phyloP scores from a whole-genome alignment of 2,888 invertebrate genomes.

The Lasius platythorax region DNA sequence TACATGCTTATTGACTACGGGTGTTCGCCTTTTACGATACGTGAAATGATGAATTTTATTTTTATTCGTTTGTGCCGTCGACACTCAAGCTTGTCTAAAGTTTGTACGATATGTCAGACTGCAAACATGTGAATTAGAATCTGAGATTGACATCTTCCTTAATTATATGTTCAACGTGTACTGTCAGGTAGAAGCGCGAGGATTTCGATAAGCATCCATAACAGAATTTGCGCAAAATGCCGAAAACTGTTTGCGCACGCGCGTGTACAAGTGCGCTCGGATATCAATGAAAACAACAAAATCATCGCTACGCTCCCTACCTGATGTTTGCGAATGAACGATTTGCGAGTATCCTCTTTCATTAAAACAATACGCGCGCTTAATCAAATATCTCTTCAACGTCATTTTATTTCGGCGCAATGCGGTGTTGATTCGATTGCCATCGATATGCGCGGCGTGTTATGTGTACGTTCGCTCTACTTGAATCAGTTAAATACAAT shows the following conservation, averaged over 20 bases:
- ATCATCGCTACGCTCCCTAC: slow-evolving; percentile 56
- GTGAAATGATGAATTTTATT: neutral
- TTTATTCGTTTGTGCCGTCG: neutral
- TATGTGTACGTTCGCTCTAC: slow-evolving; percentile 8
- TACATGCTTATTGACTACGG: neutral
- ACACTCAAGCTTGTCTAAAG: neutral
- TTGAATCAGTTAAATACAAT: slow-evolving; percentile 24
- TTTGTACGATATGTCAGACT: neutral
- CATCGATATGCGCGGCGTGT: slow-evolving; percentile 6
- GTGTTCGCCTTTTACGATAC: neutral
- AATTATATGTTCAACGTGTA: neutral
- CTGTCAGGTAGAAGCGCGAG: slow-evolving; percentile 6
- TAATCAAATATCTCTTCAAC: slow-evolving; percentile 68
- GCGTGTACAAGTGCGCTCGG: slow-evolving; percentile 25
- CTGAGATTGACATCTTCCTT: slow-evolving; percentile 20
- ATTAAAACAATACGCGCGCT: slow-evolving; percentile 66
- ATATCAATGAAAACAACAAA: slow-evolving; percentile 63
- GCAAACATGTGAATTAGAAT: neutral
- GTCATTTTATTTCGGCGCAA: slow-evolving; percentile 57
- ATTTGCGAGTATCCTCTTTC: slow-evolving; percentile 70
- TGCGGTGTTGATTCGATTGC: slow-evolving; percentile 56
- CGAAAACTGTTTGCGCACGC: slow-evolving; percentile 24
- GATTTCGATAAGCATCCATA: slow-evolving; percentile 47
- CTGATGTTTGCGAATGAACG: slow-evolving; percentile 66
- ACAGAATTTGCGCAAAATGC: slow-evolving; percentile 63